A percentile compares a stretch with the other conserved stretches of the same genome.
These are phyloP conservation scores for Ips typographus DNA, from an alignment of 1,140 invertebrate genomes.

Conservation along the genomic window DNA sequence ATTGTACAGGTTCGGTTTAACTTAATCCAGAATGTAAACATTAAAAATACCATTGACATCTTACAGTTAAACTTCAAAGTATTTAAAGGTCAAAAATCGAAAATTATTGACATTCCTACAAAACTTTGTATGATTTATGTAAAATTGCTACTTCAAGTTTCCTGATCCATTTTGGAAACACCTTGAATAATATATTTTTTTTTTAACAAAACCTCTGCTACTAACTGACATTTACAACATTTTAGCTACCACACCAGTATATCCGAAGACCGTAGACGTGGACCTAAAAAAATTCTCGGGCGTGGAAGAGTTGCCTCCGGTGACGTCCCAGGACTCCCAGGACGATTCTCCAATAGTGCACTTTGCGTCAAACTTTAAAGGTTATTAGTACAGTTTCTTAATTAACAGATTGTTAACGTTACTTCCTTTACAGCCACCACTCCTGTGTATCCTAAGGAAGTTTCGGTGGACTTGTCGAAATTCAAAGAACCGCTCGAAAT, in stretches of 20 bases:
- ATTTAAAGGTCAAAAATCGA: too few species aligned
- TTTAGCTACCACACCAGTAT: slow-evolving; percentile 48
- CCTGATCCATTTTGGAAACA: too few species aligned
- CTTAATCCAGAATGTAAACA: too few species aligned
- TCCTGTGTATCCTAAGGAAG: slow-evolving; percentile 46
- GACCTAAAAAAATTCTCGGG: slow-evolving; percentile 22
- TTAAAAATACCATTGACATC: too few species aligned
- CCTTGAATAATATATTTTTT: too few species aligned
- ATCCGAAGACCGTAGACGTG: slow-evolving; percentile 41
- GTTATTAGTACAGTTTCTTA: background rate
- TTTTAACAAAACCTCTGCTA: too few species aligned
- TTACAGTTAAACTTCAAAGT: too few species aligned
- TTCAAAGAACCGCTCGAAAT: slow-evolving; percentile 25
- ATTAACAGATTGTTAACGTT: background rate
- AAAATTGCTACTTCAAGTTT: too few species aligned
- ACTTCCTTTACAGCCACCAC: slow-evolving; percentile 40
- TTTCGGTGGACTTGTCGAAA: slow-evolving; percentile 31
- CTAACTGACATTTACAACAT: background rate
- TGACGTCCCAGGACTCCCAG: background rate
- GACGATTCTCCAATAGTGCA: slow-evolving; percentile 9
- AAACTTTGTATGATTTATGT: too few species aligned
- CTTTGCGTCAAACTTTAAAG: slow-evolving; percentile 33
- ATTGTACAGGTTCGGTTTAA: too few species aligned
- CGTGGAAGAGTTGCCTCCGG: slow-evolving; percentile 24
- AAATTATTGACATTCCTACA: too few species aligned